A percentile compares a stretch with the other conserved stretches of the same genome.
phyloP scores from a whole-genome alignment of 2,113 vertebrate genomes.

The Gymnogyps californianus region DNA sequence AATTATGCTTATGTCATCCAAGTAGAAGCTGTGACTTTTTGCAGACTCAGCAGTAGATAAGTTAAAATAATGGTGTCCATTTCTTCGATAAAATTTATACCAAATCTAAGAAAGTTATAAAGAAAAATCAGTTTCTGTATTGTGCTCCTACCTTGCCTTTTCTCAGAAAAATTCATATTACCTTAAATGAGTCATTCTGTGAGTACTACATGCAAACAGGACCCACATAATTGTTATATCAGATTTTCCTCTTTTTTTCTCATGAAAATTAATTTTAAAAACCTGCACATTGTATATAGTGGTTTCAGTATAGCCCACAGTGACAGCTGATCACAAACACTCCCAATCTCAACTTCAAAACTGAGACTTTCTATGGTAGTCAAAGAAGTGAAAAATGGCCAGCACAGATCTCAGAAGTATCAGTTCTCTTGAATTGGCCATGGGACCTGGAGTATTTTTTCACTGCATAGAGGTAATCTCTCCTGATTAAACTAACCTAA shows the following conservation, averaged over 20 bases:
- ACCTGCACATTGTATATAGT: accelerated
- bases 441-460: not conserved
- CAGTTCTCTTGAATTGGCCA: not conserved
- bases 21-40: not conserved
- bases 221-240: not conserved
- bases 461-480: not conserved
- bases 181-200: not conserved
- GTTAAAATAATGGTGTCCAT: not conserved
- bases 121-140: not conserved
- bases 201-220: not conserved
- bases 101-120: not conserved
- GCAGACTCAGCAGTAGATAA: not conserved
- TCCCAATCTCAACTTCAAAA: not conserved
- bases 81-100: not conserved
- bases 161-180: not conserved
- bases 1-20: not conserved
- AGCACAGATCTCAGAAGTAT: not conserved
- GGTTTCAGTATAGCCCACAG: not conserved
- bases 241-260: not conserved
- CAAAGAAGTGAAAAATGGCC: not conserved
- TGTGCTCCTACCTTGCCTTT: not conserved
- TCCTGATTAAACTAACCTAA: not conserved
- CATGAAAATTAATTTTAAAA: not conserved
- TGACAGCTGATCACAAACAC: not conserved
- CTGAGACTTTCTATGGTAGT: not conserved